These are phyloP conservation scores for Conops quadrifasciatus DNA, from an alignment of 2,888 invertebrate species.

Conservation along the genomic window DNA sequence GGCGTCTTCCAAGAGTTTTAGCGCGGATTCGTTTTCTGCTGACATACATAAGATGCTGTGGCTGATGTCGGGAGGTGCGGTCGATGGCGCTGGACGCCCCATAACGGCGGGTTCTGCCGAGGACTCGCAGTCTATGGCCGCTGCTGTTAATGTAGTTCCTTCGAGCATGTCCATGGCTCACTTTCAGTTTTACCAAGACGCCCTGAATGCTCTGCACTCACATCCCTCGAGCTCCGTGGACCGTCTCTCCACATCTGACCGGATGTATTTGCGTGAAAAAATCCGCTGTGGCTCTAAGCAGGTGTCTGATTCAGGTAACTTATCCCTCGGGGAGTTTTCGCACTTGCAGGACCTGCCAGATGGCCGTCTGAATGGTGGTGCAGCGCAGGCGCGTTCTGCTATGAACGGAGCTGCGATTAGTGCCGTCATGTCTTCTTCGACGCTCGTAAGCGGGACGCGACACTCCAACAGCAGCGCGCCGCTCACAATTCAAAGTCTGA, in stretches of 20 bases:
- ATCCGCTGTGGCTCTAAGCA: conserved; percentile 54
- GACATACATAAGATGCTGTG: conserved; percentile 63
- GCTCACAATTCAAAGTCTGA: conserved; percentile 58
- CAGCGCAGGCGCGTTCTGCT: conserved; percentile 17
- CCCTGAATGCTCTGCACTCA: conserved; percentile 53
- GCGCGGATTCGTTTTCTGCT: conserved; percentile 67
- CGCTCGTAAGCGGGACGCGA: conserved; percentile 35
- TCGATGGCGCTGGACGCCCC: conserved; percentile 56
- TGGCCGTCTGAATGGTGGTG: conserved; percentile 19
- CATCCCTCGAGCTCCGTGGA: conserved; percentile 51
- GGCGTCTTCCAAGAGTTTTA: conserved; percentile 69
- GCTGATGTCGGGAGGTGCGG: conserved; percentile 62
- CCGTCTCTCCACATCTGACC: conserved; percentile 55
- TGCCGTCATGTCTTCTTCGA: conserved; percentile 48
- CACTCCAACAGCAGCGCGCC: conserved; percentile 47
- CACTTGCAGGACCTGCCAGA: conserved; percentile 17
- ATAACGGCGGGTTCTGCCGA: conserved; percentile 46
- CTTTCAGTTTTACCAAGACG: conserved; percentile 60
- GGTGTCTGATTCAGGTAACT: conserved; percentile 52
- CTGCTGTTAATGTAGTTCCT: conserved; percentile 43
- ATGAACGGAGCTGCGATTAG: conserved; percentile 40
- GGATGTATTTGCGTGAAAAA: conserved; percentile 55
- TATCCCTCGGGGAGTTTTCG: conserved; percentile 44
- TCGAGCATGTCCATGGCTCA: conserved; percentile 57
- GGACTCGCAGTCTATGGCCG: conserved; percentile 49